Base-by-base conservation (phyloP, 2,113 vertebrate genomes). In the Passer domesticus region DNA sequence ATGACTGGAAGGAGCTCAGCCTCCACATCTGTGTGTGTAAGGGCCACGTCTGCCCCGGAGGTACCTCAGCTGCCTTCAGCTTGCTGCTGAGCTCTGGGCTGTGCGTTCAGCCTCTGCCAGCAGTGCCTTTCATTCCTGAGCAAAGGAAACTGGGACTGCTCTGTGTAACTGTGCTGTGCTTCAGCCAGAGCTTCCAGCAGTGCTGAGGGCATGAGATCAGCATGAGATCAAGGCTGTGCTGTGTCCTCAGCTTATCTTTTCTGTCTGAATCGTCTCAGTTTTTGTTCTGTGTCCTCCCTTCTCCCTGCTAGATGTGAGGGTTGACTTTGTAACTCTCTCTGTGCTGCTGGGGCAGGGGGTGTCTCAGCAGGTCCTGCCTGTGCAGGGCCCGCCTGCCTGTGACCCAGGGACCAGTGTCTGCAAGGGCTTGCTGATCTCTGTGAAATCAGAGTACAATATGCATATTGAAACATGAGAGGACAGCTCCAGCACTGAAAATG, bases 341-440 rank as follows among this genome's bases (percentile, higher is more conserved):
- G 15, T n/a, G 47, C 74, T 46, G 46, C 6, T 62, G 33, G 27
- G 63, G 27, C 35, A 17, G 31, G 25, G 30, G 25, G 21, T 22
- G 53, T 77, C 83, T 44, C 53, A 35, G 73, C 53, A 31, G 3
- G 17, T 43, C 21, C 37, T 30, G 60, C 52, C 13, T 25, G 83
- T 43, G 55, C n/a, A 17, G n/a, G 44, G 50, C 22, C 46, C 19
- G 7, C 83, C 58, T 63, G 23, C 44, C 49, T 46, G 60, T 8
- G 12, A 19, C 37, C 14, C 5, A n/a, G 31, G 43, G 27, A 22
- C 25, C 0, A 0, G 16, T 7, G 68, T 43, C 79, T 66, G 55
- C 55, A 19, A 76, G 44, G 69, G 59, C 55, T 69, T 60, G 64
- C 59, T 87, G 37, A 21, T 68, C 27, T 52, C 20, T 35, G 18